Base-by-base conservation (phyloP, 1,140 invertebrate species). In the Lucilia sericata region DNA sequence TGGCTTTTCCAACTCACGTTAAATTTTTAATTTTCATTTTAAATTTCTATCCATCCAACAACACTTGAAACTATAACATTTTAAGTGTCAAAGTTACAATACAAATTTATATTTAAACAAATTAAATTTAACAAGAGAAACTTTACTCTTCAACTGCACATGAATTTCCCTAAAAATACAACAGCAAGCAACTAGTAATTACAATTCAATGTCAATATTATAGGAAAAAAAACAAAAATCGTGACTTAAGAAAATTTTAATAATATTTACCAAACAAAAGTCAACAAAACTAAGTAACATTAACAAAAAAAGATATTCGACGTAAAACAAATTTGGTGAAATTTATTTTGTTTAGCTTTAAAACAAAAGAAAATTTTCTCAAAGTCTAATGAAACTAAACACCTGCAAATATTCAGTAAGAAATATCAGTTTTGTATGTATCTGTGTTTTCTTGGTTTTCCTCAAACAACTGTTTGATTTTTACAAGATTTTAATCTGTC, bases 111-210 rank as follows among this genome's bases (percentile, higher is more conserved):
- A 14, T 60, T 60, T 60, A 60, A 21, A 70, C 17, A 70, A 70
- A 70, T 70, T 70, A 19, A 70, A 70, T 70, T 70, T 19, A 70
- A 70, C 19, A 70, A 70, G 65, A 21, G 65, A 70, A 70, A 70
- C 21, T 70, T 70, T 65, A 2, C 25, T 7, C n/a, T 70, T 70
- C 10, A 21, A 70, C n/a, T 25, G 21, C n/a, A 21, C 7, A 70
- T 21, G 10, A 2, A 21, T 21, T 70, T 70, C 19, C 65, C 65
- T 7, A 60, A n/a, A 70, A 21, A n/a, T 25, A 21, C 5, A 60
- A 60, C 13, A 14, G 55, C 14, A 17, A 60, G 14, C 55, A 60
- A 17, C 4, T 60, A 25, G 65, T n/a, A 70, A 70, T 70, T 70
- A 21, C 65, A 70, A 21, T 70, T 70, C 65, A 70, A 70, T 70